Evolutionary conservation across 2,113 vertebrate genomes (phyloP).

Genomic region (Melozone crissalis): DNA sequence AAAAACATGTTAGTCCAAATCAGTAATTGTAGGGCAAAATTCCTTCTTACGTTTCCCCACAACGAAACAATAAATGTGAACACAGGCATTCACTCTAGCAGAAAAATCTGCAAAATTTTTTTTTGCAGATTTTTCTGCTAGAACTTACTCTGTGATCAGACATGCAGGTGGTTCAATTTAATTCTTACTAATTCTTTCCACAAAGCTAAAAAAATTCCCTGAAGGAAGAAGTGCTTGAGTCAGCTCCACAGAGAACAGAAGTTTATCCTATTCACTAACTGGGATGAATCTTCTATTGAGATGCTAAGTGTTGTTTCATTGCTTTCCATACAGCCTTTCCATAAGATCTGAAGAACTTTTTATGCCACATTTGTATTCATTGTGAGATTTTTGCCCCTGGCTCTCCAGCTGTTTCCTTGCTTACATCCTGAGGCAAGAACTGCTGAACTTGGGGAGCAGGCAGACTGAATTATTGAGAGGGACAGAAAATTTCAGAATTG

Average conservation of each 20-base stretch:
- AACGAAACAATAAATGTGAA: background rate
- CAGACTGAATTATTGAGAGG: background rate
- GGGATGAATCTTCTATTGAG: constrained; percentile 47
- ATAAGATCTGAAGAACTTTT: constrained; percentile 10
- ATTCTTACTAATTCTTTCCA: constrained; percentile 12
- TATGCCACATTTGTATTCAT: constrained; percentile 13
- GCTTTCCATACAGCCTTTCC: constrained; percentile 17
- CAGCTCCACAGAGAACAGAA: constrained; percentile 43
- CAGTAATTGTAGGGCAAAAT: background rate
- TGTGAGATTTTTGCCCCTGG: constrained; percentile 18
- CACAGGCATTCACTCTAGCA: background rate
- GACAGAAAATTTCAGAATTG: background rate
- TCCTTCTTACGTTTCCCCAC: background rate
- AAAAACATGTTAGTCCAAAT: background rate
- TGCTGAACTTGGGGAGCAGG: constrained; percentile 12
- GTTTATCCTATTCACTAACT: constrained; percentile 42
- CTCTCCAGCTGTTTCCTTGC: constrained; percentile 45
- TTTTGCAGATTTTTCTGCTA: too few relatives aligned
- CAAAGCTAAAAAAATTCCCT: background rate
- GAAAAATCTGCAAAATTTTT: background rate
- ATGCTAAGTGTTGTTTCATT: constrained; percentile 47
- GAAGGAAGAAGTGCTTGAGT: constrained; percentile 50
- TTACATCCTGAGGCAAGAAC: constrained; percentile 12
- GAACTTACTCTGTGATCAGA: background rate
- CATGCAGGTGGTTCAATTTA: background rate